These are phyloP conservation scores for Eulemur rufifrons DNA, from an alignment of 2,113 vertebrate genomes.

Conservation along the genomic window DNA sequence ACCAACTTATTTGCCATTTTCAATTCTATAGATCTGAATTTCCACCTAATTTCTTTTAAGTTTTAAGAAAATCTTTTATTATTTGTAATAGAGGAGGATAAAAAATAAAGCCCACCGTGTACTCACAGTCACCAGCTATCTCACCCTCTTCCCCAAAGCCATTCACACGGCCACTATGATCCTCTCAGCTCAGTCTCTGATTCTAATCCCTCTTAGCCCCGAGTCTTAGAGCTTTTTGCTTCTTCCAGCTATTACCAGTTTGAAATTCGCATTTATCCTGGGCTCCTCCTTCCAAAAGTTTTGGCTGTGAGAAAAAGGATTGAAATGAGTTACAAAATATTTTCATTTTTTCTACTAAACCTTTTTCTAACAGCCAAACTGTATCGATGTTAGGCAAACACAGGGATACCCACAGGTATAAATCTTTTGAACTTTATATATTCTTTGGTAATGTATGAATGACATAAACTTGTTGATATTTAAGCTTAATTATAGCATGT, in stretches of 20 bases:
- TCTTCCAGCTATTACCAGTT: conserved; percentile 16
- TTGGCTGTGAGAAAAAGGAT: not conserved
- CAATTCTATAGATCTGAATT: too few relatives aligned
- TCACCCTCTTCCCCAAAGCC: not conserved
- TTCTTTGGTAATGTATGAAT: not conserved
- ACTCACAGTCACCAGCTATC: not conserved
- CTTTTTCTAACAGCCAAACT: not conserved
- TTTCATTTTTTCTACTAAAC: not conserved
- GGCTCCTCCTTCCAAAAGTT: not conserved
- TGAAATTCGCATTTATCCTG: conserved; percentile 14
- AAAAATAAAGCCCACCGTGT: not conserved
- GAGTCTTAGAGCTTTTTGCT: not conserved
- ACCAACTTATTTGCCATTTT: too few relatives aligned
- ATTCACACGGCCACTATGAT: not conserved
- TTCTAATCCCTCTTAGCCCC: not conserved
- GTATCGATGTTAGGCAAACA: not conserved
- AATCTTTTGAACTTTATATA: not conserved
- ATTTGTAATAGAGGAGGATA: not conserved
- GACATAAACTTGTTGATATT: not conserved
- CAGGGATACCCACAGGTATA: not conserved
- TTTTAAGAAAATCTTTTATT: too few relatives aligned
- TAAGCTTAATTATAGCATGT: not conserved
- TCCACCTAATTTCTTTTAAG: too few relatives aligned
- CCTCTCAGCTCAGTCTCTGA: not conserved
- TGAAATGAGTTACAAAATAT: not conserved